A percentile compares a stretch with the other conserved stretches of the same genome.
These are phyloP conservation scores for Limnodromus scolopaceus DNA, from an alignment of 2,797 vertebrate species.

Conservation along the genomic window DNA sequence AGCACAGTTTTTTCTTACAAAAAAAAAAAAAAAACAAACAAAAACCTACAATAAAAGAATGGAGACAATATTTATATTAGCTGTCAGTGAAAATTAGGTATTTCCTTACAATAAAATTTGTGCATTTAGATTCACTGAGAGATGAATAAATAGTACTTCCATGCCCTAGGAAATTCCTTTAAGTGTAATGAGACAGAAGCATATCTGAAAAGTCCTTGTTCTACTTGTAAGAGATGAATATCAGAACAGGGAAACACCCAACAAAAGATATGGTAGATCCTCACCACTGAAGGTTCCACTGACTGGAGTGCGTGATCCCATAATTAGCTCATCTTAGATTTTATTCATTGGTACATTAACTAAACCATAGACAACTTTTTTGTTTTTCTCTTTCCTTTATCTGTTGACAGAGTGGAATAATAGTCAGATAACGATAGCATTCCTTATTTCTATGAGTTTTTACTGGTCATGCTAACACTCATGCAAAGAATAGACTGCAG, in stretches of 20 bases:
- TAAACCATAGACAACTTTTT: not conserved
- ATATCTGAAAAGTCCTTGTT: not conserved
- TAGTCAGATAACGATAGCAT: rapidly evolving
- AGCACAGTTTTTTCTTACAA: not conserved
- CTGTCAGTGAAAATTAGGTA: not conserved
- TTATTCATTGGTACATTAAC: not conserved
- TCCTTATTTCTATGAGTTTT: not conserved
- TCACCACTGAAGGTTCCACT: not conserved
- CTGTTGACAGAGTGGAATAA: not conserved
- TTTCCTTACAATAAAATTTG: not conserved
- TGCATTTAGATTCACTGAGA: not conserved
- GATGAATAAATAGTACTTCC: not conserved
- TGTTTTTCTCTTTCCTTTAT: not conserved
- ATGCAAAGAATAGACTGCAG: not conserved
- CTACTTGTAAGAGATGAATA: not conserved
- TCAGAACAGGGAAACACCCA: not conserved
- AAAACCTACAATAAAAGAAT: not conserved
- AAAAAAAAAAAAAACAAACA: no score
- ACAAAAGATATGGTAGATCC: not conserved
- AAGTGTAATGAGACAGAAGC: not conserved
- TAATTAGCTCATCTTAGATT: not conserved
- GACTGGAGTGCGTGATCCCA: not conserved
- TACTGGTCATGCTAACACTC: not conserved
- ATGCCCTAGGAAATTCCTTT: not conserved
- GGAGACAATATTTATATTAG: not conserved